Evolutionary conservation across 2,797 vertebrate genomes (phyloP), one percentile per base, ranked within the genome.

Genomic region (Amphiprion clarkii): DNA sequence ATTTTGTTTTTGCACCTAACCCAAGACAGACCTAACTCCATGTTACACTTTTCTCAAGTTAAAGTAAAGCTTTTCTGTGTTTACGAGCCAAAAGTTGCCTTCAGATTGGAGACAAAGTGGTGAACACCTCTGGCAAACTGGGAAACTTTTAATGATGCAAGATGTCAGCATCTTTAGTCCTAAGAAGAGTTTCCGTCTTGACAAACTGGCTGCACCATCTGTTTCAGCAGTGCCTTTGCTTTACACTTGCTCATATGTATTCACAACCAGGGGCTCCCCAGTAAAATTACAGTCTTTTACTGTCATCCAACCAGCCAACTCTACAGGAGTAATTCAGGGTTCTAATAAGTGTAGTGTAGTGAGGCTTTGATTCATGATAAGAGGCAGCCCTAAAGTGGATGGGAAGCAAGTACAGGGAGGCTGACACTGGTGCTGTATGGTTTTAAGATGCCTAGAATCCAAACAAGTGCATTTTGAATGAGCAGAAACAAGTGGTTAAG

Each of bases 281-380:
- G 31, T 39, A 3, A 65, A 65, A 65, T 65, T 23, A 52, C 23
- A 53, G 65, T 42, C 25, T 56, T 14, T 44, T 31, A 48, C 52
- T 29, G 13, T 16, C 52, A 56, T 16, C 31, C 19, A 23, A 27
- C 13, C 40, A 57, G 55, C 14, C 11, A 17, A 25, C 54, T 58
- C 42, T 12, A 46, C 53, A 21, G 23, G 40, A 23, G 13, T 57
- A 16, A 67, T 46, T 29, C 21, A 31, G 39, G 11, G 53, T n/a
- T 46, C 19, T 29, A n/a, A 17, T 33, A 42, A 54, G 36, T 39
- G 51, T n/a, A 36, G 53, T 36, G 21, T 44, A 27, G 44, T 31
- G 39, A 69, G 31, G 23, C 46, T 11, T 51, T 27, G 16, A 51
- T 58, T 25, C 14, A 54, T 25, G 44, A 71, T 53, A 27, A 67